These are phyloP conservation scores for Molossus molossus DNA, from an alignment of 2,797 vertebrate species.

Conservation along the genomic window DNA sequence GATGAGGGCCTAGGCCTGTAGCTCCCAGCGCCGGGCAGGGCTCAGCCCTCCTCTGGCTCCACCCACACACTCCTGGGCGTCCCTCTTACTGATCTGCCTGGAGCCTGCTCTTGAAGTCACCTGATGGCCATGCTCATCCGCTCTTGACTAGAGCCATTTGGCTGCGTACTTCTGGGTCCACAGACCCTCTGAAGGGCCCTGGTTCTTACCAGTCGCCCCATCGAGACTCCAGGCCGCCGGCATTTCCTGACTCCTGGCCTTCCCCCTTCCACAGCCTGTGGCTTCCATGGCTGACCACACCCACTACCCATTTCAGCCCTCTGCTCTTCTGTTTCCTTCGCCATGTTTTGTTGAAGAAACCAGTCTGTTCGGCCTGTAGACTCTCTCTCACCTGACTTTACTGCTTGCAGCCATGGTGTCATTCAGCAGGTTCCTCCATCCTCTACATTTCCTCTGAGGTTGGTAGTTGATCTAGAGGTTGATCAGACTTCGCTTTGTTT, in stretches of 20 bases:
- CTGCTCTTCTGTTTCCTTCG: not conserved
- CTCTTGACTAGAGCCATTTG: not conserved
- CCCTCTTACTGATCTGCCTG: not conserved
- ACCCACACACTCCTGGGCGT: fast-evolving
- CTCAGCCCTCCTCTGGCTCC: fast-evolving
- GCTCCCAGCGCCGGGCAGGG: not conserved
- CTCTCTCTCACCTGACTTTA: not conserved
- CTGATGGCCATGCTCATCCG: not conserved
- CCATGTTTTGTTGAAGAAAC: not conserved
- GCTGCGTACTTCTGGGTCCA: not conserved
- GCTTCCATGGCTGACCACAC: not conserved
- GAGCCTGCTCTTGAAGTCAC: not conserved
- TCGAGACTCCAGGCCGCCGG: not conserved
- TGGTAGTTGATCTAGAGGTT: not conserved
- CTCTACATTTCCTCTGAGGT: not conserved
- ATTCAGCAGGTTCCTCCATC: not conserved
- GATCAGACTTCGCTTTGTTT: not conserved
- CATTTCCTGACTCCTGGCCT: not conserved
- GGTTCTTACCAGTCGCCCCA: not conserved
- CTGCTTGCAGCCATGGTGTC: not conserved
- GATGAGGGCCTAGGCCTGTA: not conserved
- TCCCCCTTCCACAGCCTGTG: not conserved
- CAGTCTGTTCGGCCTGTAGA: not conserved
- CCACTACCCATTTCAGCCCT: not conserved
- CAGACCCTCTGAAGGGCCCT: not conserved